Base-by-base conservation (phyloP, 2,888 invertebrate genomes). In the Mesopsocus fuscifrons region DNA sequence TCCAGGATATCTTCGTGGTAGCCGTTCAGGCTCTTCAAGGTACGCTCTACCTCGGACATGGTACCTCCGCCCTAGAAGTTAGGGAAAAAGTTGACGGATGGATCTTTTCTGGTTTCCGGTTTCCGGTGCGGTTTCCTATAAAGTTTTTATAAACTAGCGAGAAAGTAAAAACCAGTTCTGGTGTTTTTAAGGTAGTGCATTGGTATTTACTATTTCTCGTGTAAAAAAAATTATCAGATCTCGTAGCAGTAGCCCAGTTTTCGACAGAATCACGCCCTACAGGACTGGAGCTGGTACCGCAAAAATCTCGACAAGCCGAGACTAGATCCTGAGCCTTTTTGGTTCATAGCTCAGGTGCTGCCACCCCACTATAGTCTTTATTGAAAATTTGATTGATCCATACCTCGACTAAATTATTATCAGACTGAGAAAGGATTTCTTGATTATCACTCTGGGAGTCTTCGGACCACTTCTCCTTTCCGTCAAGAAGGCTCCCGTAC, bases 1-100 rank as follows among this genome's bases (percentile, higher is more conserved):
- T 85, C 85, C 51, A 91, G 69, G 53, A 91, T 82, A 57, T 87
- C 84, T 56, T 88, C 89, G 61, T 89, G 89, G 63, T 91, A 91
- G 33, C 88, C 89, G 58, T 88, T 87, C 34, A 89, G 68, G 47
- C 80, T 82, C 67, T 83, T 82, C n/a, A 87, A 68, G 41, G 83
- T 87, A 52, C 85, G 71, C 57, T 88, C 85, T 59, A 84, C 51
- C 49, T 82, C 82, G 2, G 78, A 74, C 47, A 77, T 76, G 15
- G 75, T 68, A 1, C 68, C 66, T 44, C 69, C 69, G 59, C 50
- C 56, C 58, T 53, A 40, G 13, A 42, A 49, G 44, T 44, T 46
- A 46, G 31, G 43, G 47, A 44, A 45, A 44, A 34, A 40, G 41
- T 41, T 46, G 41, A 47, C 44, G 42, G 13, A 9, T 20, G 13